phyloP scores from a whole-genome alignment of 2,797 vertebrate genomes.

The Gallirallus australis region DNA sequence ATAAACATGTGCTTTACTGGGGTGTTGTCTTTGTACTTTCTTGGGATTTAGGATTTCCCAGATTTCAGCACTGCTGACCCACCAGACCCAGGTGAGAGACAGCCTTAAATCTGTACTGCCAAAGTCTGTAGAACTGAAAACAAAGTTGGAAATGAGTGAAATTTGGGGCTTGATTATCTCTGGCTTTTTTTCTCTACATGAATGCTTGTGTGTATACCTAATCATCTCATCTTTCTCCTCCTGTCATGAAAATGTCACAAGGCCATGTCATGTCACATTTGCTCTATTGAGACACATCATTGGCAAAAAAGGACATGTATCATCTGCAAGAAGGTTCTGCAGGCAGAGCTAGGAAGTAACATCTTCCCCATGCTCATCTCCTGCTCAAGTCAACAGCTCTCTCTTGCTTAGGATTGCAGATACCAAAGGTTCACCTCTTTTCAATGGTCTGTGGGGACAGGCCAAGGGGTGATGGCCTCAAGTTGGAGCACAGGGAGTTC shows the following conservation, averaged over 20 bases:
- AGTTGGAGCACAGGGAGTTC: too few relatives aligned
- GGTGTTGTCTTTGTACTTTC: accelerated
- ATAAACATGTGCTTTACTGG: background rate
- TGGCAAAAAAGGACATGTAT: background rate
- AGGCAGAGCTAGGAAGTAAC: background rate
- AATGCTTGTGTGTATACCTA: background rate
- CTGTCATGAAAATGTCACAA: background rate
- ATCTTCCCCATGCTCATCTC: too few relatives aligned
- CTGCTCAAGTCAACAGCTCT: background rate
- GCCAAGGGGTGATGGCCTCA: too few relatives aligned
- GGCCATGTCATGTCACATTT: accelerated
- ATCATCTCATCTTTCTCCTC: background rate
- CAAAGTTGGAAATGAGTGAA: accelerated
- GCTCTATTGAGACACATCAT: background rate
- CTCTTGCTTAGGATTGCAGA: background rate
- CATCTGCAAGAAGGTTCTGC: too few relatives aligned
- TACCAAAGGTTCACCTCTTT: background rate
- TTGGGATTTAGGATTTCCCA: background rate
- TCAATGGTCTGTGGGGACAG: too few relatives aligned
- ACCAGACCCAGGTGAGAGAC: background rate
- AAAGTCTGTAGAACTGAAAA: accelerated
- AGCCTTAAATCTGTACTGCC: background rate
- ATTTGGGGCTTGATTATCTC: accelerated
- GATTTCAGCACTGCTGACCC: background rate
- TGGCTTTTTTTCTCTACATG: accelerated